Evolutionary conservation across 2,113 vertebrate genomes (phyloP).

Genomic region (Phaethon lepturus): DNA sequence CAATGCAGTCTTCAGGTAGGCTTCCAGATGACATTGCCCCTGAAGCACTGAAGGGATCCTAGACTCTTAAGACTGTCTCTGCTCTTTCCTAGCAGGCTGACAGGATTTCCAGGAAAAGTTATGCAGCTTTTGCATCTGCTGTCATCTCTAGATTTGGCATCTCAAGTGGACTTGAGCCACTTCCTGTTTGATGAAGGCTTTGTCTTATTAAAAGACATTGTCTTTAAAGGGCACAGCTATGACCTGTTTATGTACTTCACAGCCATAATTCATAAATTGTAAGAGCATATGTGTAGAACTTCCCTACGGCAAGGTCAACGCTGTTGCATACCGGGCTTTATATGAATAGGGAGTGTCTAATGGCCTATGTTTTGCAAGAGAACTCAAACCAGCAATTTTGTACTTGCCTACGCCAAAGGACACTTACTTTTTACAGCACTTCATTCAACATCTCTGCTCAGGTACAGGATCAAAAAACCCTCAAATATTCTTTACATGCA

Average conservation of each 20-base stretch:
- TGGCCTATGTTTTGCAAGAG: neutral
- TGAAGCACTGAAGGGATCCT: neutral
- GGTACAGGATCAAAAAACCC: neutral
- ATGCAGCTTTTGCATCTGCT: neutral
- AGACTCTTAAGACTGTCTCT: neutral
- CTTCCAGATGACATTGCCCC: neutral
- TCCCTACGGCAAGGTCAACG: neutral
- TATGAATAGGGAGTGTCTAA: neutral
- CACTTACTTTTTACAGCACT: neutral
- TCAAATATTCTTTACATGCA: neutral
- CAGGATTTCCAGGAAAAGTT: neutral
- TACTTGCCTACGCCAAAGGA: neutral
- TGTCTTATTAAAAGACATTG: neutral
- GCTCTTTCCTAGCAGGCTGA: neutral
- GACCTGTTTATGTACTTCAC: neutral
- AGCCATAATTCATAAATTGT: neutral
- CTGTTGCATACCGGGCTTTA: neutral
- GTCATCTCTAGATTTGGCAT: neutral
- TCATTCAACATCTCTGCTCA: neutral
- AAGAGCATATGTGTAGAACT: neutral
- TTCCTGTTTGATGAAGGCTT: neutral
- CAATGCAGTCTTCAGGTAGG: neutral
- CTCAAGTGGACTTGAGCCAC: neutral
- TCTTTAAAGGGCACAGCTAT: neutral
- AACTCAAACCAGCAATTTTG: neutral